Base-by-base conservation (phyloP, 2,113 vertebrate species). In the Fregetta grallaria region DNA sequence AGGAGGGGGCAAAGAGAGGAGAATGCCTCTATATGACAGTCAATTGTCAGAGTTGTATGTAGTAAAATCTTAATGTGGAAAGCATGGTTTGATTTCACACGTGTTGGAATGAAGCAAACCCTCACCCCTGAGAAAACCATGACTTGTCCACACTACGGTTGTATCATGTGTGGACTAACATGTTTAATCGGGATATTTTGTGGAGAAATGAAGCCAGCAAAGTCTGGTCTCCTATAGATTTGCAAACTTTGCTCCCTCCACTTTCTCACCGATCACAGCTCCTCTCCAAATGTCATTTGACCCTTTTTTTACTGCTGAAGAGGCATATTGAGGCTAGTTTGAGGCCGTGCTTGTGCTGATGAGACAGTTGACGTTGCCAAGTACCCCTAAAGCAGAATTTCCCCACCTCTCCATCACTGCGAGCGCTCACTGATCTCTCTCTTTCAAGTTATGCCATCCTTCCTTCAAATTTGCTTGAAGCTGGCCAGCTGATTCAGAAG, bases 1-100 rank as follows among this genome's bases (percentile, higher is more conserved):
- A 68, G 59, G 49, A 76, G 11, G 3, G 21, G 10, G n/a, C 23
- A 66, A 58, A 75, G 76, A 82, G 23, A 29, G 21, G 52, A 34
- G 47, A 65, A 26, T 4, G 9, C 18, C 44, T 15, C 25, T 5
- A 3, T 4, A 20, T 4, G 23, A 13, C 1, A 49, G 9, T 4
- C 27, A 21, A 66, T 9, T 45, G n/a, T 38, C 62, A 40, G 29
- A 45, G 42, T 4, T 75, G 32, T 3, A 23, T 3, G 18, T 1
- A 10, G 52, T 9, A 47, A 70, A 62, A 72, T 6, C 15, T 66
- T 16, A 19, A 61, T 0, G 0, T 5, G 63, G 58, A 86, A 55
- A 89, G 23, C 9, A 11, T 10, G 56, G n/a, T 42, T 50, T 63
- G 56, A 45, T 65, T 59, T 75, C 58, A 16, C 29, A 23, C 17